These are phyloP conservation scores for Tetragnatha montana DNA, from an alignment of 2,888 invertebrate genomes.

Conservation along the genomic window DNA sequence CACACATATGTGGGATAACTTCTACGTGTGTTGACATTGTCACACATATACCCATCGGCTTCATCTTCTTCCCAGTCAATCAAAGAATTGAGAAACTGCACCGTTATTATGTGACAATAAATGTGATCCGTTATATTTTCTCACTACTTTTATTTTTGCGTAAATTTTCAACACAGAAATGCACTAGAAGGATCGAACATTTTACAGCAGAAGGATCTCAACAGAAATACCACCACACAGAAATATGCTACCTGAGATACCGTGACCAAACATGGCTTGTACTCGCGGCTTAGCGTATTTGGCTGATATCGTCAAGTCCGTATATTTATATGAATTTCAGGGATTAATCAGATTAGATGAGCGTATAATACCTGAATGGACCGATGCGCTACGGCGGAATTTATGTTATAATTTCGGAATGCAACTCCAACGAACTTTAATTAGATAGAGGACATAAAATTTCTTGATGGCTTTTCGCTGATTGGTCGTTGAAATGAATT, in stretches of 20 bases:
- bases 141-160: too few relatives aligned
- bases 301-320: not conserved
- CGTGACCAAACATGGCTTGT: constrained; percentile 30
- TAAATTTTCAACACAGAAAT: too few relatives aligned
- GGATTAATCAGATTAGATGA: constrained; percentile 56
- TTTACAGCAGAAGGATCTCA: too few relatives aligned
- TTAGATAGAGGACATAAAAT: constrained; percentile 55
- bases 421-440: constrained; percentile 24
- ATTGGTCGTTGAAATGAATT: constrained; percentile 40
- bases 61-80: too few relatives aligned
- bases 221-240: not conserved
- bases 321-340: constrained; percentile 43
- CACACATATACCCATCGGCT: too few relatives aligned
- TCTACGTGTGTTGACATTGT: too few relatives aligned
- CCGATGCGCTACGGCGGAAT: constrained; percentile 25
- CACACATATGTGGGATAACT: too few relatives aligned
- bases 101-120: too few relatives aligned
- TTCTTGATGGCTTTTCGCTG: constrained; percentile 16
- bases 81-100: too few relatives aligned
- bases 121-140: too few relatives aligned
- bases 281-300: not conserved
- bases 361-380: constrained; percentile 22
- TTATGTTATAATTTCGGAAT: constrained; percentile 55
- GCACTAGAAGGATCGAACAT: too few relatives aligned
- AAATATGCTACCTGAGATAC: not conserved